Evolutionary conservation across 2,113 vertebrate genomes (phyloP), one percentile per base, ranked within the genome.

Genomic region (Lanius ludovicianus): DNA sequence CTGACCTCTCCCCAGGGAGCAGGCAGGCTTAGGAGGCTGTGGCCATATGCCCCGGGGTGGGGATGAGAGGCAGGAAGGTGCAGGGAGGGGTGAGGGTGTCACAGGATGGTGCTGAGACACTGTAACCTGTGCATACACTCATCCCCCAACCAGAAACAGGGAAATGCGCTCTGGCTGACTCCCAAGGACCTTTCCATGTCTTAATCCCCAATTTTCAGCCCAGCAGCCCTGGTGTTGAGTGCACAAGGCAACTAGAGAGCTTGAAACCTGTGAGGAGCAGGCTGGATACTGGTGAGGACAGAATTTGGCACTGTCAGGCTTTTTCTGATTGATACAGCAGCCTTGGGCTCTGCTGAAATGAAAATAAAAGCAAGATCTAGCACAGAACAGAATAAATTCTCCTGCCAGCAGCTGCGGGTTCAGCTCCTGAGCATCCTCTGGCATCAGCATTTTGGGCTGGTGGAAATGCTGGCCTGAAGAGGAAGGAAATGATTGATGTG

Each of bases 31-130:
- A 31, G 55, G 42, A 52, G 44, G 19, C 56, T 74, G 46, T 5
- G 1, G 50, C 3, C 5, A 9, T 20, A 2, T 11, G 39, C 15
- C 63, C 21, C 11, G 5, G 79, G 22, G 19, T 33, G 24, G n/a
- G 46, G 39, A 27, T 14, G 46, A 42, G 53, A 49, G 15, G 20
- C 42, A 55, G 30, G 41, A 50, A 76, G 17, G 37, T 44, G 49
- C 25, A 1, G 12, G 2, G 41, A 67, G 33, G 53, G 33, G 24
- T 53, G n/a, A 47, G 31, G 41, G 4, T n/a, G 6, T 15, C 10
- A 1, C 7, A 18, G 74, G 30, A 3, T 35, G 0, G 0, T 4
- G 4, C 44, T 12, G 12, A 46, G 56, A 25, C 2, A 9, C 73
- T 35, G 46, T 23, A 30, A 62, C 19, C 46, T 52, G 6, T 24